Evolutionary conservation across 2,797 vertebrate species (phyloP).

Genomic region (Iguana delicatissima): DNA sequence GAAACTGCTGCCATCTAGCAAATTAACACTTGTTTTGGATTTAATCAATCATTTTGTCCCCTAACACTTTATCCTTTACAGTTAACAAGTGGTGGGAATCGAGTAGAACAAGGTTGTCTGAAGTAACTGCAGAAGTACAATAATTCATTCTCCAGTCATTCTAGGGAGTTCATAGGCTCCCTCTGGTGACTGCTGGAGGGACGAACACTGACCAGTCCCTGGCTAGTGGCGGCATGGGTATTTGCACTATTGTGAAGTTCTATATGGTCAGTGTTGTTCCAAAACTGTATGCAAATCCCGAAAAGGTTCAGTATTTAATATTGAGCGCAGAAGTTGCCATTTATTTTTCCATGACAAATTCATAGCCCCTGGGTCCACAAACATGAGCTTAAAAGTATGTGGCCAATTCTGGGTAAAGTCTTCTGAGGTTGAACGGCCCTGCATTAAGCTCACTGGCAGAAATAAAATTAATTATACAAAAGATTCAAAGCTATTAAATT

Average conservation of each 20-base stretch:
- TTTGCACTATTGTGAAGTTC: background rate
- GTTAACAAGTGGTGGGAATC: background rate
- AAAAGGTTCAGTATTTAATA: background rate
- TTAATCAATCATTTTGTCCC: background rate
- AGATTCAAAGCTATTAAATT: background rate
- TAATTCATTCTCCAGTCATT: background rate
- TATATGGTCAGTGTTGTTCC: background rate
- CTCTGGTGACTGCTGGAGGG: slow-evolving; percentile 21
- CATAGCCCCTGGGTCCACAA: background rate
- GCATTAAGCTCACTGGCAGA: background rate
- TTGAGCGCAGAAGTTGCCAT: background rate
- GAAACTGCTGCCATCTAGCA: background rate
- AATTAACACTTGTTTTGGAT: background rate
- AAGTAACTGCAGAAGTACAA: background rate
- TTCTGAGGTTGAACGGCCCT: background rate
- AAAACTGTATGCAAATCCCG: background rate
- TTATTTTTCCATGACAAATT: background rate
- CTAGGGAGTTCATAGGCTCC: slow-evolving; percentile 19
- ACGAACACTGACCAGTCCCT: background rate
- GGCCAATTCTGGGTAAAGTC: background rate
- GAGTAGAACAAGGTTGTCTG: background rate
- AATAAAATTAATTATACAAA: background rate
- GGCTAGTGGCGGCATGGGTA: background rate
- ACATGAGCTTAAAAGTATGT: background rate
- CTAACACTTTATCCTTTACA: background rate